These are phyloP conservation scores for Artibeus lituratus DNA, from an alignment of 2,797 vertebrate species.

Conservation along the genomic window DNA sequence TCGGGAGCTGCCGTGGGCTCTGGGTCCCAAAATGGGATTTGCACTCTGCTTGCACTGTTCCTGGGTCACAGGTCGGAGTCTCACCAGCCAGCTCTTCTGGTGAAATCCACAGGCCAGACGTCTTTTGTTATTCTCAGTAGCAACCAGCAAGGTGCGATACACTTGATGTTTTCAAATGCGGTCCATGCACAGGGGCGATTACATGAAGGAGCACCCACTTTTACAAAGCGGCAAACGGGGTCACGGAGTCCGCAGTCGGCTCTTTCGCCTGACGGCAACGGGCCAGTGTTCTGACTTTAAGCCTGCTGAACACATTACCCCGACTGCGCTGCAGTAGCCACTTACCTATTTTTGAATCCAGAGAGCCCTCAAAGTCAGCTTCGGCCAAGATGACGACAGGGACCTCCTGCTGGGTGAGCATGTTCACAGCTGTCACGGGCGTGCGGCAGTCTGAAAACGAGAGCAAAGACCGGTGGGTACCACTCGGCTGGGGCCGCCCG, in stretches of 20 bases:
- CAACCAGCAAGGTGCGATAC: background rate
- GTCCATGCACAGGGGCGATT: background rate
- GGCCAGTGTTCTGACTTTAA: background rate
- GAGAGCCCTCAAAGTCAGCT: slow-evolving; percentile 86
- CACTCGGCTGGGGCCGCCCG: background rate
- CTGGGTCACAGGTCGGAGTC: background rate
- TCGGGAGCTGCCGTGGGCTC: background rate
- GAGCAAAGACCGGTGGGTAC: background rate
- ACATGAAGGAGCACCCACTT: background rate
- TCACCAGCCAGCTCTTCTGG: background rate
- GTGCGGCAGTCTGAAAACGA: slow-evolving; percentile 89
- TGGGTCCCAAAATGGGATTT: background rate
- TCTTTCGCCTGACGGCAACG: background rate
- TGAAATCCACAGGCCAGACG: background rate
- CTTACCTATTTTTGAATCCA: slow-evolving; percentile 94
- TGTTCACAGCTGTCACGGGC: slow-evolving; percentile 88
- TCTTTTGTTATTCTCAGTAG: background rate
- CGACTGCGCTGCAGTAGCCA: background rate
- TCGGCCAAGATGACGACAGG: slow-evolving; percentile 90
- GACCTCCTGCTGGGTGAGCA: slow-evolving; percentile 90
- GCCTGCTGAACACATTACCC: background rate
- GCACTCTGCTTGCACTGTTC: background rate
- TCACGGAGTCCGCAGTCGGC: background rate
- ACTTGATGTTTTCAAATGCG: background rate
- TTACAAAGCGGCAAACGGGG: background rate